Conservation (phyloP, 2,797 vertebrate species). For the Muraenolepis orangiensis region DNA sequence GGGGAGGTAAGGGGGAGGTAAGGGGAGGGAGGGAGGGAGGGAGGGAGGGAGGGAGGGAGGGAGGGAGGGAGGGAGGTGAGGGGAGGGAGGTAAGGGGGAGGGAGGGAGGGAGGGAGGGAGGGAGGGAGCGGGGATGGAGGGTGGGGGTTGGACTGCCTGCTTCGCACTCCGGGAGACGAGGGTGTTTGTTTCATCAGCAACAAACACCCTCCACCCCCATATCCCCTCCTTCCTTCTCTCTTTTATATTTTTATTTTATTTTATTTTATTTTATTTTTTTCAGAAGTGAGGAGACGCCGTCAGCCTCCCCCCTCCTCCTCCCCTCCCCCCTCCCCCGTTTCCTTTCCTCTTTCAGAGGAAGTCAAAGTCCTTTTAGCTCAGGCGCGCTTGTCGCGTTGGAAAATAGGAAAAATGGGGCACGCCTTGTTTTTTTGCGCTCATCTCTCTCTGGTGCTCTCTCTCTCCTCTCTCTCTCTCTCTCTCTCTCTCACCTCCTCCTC, state of each 20-base stretch:
- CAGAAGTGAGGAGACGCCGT: slow-evolving; percentile 56
- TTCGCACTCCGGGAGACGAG: neutral
- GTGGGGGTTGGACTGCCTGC: neutral
- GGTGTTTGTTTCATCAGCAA: slow-evolving; percentile 61
- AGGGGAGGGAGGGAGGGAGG: neutral
- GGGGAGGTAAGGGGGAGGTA: no score
- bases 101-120: neutral
- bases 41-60: no score
- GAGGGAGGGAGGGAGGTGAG: no score
- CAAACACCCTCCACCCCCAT: slow-evolving; percentile 50
- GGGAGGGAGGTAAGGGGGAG: neutral
- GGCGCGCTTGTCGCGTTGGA: slow-evolving; percentile 17
- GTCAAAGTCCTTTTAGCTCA: slow-evolving; percentile 44
- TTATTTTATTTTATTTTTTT: slow-evolving; percentile 38
- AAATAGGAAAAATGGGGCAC: slow-evolving; percentile 25
- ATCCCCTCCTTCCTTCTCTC: no score
- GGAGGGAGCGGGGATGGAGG: neutral
- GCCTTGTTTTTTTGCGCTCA: no score
- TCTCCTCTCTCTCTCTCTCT: slow-evolving; percentile 26
- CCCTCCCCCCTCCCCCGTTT: neutral
- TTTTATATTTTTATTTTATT: no score
- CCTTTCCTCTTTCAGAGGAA: slow-evolving; percentile 38
- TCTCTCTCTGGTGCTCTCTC: slow-evolving; percentile 14
- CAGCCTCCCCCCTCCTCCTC: slow-evolving; percentile 12
- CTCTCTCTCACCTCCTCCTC: no score